phyloP scores from a whole-genome alignment of 1,140 invertebrate genomes.

The Platyscapa corneri region DNA sequence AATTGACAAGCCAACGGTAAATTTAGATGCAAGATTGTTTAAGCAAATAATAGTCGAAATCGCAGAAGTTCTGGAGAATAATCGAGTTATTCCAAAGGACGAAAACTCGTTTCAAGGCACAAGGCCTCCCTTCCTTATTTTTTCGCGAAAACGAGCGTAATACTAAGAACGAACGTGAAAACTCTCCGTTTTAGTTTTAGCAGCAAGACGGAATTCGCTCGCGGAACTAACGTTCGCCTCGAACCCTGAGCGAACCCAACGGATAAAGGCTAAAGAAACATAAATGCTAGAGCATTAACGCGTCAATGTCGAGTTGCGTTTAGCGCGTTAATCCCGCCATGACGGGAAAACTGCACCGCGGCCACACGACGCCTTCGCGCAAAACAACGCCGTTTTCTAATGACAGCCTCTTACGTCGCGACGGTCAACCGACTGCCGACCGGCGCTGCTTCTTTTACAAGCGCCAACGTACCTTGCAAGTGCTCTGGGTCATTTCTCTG shows the following conservation, averaged over 20 bases:
- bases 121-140: too few relatives aligned
- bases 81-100: too few relatives aligned
- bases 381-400: constrained; percentile 31
- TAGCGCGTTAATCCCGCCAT: constrained; percentile 27
- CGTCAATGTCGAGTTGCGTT: constrained; percentile 29
- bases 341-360: constrained; percentile 8
- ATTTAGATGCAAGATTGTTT: too few relatives aligned
- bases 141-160: not conserved
- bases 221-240: not conserved
- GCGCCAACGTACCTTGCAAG: not conserved
- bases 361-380: constrained; percentile 11
- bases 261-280: not conserved
- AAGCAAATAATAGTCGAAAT: too few relatives aligned
- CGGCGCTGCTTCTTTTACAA: not conserved
- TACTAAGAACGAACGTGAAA: not conserved
- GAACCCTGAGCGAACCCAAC: not conserved
- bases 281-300: constrained; percentile 21
- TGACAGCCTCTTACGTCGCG: not conserved
- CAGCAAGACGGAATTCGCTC: not conserved
- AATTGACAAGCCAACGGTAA: too few relatives aligned
- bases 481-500: not conserved
- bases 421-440: not conserved
- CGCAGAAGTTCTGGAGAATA: too few relatives aligned
- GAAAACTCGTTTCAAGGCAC: too few relatives aligned
- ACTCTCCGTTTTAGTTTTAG: not conserved